phyloP scores from a whole-genome alignment of 2,113 vertebrate genomes.

The Taurulus bubalis region DNA sequence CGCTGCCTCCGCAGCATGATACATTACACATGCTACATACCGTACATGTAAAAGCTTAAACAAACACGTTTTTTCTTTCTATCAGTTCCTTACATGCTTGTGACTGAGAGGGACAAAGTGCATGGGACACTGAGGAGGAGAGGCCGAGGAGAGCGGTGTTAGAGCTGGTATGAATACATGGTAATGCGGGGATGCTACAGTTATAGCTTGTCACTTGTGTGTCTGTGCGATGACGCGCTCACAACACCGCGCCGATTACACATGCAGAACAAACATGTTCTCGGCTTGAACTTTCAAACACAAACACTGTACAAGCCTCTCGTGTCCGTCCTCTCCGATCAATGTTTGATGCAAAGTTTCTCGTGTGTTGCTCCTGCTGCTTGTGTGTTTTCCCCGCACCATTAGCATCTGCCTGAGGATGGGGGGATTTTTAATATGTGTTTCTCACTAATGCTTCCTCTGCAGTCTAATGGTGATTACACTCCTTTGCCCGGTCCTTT shows the following conservation, averaged over 20 bases:
- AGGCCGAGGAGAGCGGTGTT: neutral
- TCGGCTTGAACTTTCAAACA: slow-evolving; percentile 11
- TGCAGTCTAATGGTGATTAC: slow-evolving; percentile 60
- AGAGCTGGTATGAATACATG: slow-evolving; percentile 33
- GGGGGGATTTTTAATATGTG: slow-evolving; percentile 48
- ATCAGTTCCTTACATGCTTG: neutral
- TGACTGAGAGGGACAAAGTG: slow-evolving; percentile 31
- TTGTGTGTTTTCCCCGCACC: slow-evolving; percentile 13
- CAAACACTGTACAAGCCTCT: slow-evolving; percentile 18
- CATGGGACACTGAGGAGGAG: neutral
- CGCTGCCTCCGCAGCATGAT: neutral
- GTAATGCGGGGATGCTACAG: slow-evolving; percentile 13
- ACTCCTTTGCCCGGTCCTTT: slow-evolving; percentile 52
- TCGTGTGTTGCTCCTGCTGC: neutral
- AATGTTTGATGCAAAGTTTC: slow-evolving; percentile 8
- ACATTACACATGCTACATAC: neutral
- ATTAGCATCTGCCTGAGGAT: slow-evolving; percentile 30
- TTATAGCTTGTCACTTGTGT: neutral
- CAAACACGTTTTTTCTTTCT: neutral
- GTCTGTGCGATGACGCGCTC: neutral
- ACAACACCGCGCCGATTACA: neutral
- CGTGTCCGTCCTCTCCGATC: slow-evolving; percentile 12
- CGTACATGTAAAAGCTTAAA: neutral
- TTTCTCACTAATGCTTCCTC: slow-evolving; percentile 48
- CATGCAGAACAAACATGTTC: slow-evolving; percentile 34